These are phyloP conservation scores for Gymnocheta viridis DNA, from an alignment of 2,888 invertebrate genomes.

Conservation along the genomic window DNA sequence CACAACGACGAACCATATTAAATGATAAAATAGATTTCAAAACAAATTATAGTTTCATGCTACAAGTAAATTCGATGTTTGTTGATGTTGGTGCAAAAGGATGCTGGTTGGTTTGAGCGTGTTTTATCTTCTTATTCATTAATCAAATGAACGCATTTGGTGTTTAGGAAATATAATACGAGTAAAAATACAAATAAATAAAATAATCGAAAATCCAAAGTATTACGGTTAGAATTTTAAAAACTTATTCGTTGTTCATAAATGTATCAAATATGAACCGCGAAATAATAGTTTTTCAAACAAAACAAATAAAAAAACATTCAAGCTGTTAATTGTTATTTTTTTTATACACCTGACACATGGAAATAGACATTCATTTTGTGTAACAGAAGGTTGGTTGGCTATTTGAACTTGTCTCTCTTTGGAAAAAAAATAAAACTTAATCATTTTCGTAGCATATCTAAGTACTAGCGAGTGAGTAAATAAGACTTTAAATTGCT, in stretches of 20 bases:
- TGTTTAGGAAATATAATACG: too few species aligned
- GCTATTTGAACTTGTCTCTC: conserved; percentile 12
- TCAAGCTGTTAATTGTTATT: conserved; percentile 21
- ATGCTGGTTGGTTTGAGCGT: not conserved
- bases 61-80: not conserved
- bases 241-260: not conserved
- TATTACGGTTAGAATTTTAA: not conserved
- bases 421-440: conserved; percentile 26
- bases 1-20: conserved; percentile 28
- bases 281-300: not conserved
- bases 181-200: too few species aligned
- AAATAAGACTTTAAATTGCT: conserved; percentile 10
- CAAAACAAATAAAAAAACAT: not conserved
- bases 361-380: not conserved
- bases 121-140: not conserved
- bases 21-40: conserved; percentile 11
- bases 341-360: conserved; percentile 51
- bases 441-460: conserved; percentile 11
- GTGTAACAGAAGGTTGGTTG: conserved; percentile 50
- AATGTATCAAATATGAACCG: not conserved
- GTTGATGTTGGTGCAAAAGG: not conserved
- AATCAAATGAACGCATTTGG: too few species aligned
- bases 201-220: not conserved
- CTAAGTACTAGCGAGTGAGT: conserved; percentile 10
- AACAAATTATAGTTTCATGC: not conserved